These are phyloP conservation scores for Myopa tessellatipennis DNA, from an alignment of 2,888 invertebrate species.

Conservation along the genomic window DNA sequence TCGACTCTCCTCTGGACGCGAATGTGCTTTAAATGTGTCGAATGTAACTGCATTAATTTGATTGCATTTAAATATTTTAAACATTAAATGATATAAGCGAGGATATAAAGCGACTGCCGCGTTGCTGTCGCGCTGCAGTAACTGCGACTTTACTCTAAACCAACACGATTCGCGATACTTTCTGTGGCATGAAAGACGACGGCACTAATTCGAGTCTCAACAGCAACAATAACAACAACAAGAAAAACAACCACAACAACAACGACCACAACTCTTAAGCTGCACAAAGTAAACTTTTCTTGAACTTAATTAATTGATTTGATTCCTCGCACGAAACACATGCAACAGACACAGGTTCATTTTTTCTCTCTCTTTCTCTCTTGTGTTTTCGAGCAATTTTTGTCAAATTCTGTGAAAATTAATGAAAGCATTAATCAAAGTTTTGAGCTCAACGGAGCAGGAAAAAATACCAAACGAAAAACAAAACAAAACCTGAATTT, in stretches of 20 bases:
- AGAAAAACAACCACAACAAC: background rate
- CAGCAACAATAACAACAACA: background rate
- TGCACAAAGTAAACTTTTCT: background rate
- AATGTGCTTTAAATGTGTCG: conserved; percentile 18
- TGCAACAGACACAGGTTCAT: background rate
- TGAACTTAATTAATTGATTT: conserved; percentile 18
- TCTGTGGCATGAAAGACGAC: background rate
- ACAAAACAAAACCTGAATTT: background rate
- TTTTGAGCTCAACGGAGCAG: background rate
- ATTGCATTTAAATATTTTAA: conserved; percentile 31
- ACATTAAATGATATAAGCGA: conserved; percentile 21
- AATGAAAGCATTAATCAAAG: conserved; percentile 35
- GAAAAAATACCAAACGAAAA: background rate
- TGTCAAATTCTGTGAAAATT: conserved; percentile 36
- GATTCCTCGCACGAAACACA: background rate
- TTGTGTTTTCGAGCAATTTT: conserved; percentile 5
- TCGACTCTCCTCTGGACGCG: background rate
- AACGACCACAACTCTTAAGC: background rate
- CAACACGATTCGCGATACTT: background rate
- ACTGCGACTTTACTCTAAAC: background rate
- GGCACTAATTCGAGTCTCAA: background rate
- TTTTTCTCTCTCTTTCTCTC: background rate
- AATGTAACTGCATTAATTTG: conserved; percentile 29
- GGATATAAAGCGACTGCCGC: background rate
- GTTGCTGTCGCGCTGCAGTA: background rate